Evolutionary conservation across 2,888 invertebrate species (phyloP).

Genomic region (Pseudococcus jackbeardsleyi): DNA sequence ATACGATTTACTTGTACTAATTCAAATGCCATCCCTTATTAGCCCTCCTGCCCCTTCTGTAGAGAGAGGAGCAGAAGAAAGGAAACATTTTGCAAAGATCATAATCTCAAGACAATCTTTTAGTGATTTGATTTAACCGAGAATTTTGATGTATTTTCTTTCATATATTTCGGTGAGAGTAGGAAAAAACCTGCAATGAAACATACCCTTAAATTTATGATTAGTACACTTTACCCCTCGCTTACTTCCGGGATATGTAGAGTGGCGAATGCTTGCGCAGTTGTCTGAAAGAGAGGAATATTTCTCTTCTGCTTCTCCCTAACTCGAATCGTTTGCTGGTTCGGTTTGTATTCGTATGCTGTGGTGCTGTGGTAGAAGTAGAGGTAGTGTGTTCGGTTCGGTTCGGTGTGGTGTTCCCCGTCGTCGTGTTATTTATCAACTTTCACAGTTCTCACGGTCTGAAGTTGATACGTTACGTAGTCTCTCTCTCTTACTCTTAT

Average conservation of each 20-base stretch:
- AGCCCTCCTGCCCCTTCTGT: too few species aligned
- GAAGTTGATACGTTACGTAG: slow-evolving; percentile 55
- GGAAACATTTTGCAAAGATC: too few species aligned
- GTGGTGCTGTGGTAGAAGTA: background rate
- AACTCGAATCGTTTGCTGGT: slow-evolving; percentile 44
- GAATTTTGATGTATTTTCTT: too few species aligned
- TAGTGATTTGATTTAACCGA: too few species aligned
- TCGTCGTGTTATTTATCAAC: slow-evolving; percentile 58
- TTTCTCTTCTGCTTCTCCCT: slow-evolving; percentile 41
- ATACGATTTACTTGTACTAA: too few species aligned
- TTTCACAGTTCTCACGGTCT: slow-evolving; percentile 63
- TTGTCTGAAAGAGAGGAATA: background rate
- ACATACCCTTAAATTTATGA: background rate
- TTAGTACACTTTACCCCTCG: slow-evolving; percentile 45
- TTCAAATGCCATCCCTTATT: too few species aligned
- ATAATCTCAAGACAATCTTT: too few species aligned
- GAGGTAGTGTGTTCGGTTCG: background rate
- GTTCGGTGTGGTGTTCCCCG: slow-evolving; percentile 43
- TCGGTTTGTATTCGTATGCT: slow-evolving; percentile 13
- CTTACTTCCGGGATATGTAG: slow-evolving; percentile 44
- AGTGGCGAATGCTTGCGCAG: background rate
- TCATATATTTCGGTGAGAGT: too few species aligned
- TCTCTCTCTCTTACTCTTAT: slow-evolving; percentile 16
- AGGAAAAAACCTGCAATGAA: too few species aligned
- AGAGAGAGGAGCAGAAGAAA: too few species aligned